Conservation (phyloP, 2,888 invertebrate species). For the Acanthoscelides obtectus region DNA sequence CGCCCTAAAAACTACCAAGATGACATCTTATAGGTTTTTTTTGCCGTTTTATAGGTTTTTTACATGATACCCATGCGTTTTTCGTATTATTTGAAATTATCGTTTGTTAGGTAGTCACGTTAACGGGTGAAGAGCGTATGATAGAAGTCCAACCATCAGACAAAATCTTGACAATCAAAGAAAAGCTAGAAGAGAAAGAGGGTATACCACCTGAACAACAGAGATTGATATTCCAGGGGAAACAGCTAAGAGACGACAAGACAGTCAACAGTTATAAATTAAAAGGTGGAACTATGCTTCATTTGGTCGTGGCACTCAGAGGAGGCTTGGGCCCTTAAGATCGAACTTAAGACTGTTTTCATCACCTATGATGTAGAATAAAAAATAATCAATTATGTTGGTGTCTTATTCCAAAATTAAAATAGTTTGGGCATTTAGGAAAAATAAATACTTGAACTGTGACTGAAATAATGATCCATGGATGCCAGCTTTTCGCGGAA, state of each 20-base stretch:
- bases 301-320: conserved; percentile 43
- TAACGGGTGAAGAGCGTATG: conserved; percentile 42
- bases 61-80: too few relatives aligned
- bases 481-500: too few relatives aligned
- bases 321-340: conserved; percentile 32
- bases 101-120: conserved; percentile 36
- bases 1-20: too few relatives aligned
- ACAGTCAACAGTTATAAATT: conserved; percentile 41
- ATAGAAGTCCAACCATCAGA: conserved; percentile 42
- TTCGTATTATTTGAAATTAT: too few relatives aligned
- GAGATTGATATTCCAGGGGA: conserved; percentile 41
- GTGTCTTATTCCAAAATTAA: background rate
- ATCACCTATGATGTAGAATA: background rate
- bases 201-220: conserved; percentile 45
- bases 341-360: background rate
- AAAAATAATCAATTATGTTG: background rate
- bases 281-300: conserved; percentile 40
- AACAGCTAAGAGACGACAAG: conserved; percentile 42
- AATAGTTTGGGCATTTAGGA: too few relatives aligned
- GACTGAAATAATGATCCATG: too few relatives aligned
- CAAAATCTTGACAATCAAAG: conserved; percentile 40
- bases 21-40: too few relatives aligned
- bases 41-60: too few relatives aligned
- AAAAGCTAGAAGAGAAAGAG: conserved; percentile 43
- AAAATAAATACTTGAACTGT: too few relatives aligned